Percentiles rank a stretch among this genome's conserved stretches.
These are phyloP conservation scores for Sarotherodon lohbergeri DNA, from an alignment of 2,113 vertebrate species.

Conservation along the genomic window DNA sequence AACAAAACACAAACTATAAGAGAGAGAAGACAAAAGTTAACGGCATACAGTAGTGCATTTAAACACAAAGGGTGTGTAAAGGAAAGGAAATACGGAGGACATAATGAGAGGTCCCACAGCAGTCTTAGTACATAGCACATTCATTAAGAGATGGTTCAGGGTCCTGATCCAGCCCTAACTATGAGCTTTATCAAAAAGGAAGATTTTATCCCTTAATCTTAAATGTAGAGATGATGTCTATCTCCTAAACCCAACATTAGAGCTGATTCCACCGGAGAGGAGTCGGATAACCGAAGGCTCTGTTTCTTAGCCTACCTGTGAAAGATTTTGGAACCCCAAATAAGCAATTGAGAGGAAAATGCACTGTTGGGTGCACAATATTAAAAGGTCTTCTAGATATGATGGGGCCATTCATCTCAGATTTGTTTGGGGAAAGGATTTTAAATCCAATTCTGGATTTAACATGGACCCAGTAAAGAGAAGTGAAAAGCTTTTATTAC, in stretches of 20 bases:
- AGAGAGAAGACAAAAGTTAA: neutral
- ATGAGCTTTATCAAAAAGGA: neutral
- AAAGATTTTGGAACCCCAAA: neutral
- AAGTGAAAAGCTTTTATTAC: neutral
- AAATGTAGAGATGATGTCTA: accelerated
- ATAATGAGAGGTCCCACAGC: neutral
- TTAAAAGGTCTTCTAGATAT: neutral
- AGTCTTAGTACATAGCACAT: neutral
- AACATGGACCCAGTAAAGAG: accelerated
- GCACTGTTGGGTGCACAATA: neutral
- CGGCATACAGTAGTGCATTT: neutral
- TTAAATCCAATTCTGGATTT: neutral
- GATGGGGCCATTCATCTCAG: neutral
- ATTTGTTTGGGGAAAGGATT: neutral
- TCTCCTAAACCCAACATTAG: neutral
- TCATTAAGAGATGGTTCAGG: no score
- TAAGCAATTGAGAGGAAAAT: neutral
- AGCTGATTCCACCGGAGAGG: neutral
- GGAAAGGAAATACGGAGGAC: neutral
- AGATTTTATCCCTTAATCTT: neutral
- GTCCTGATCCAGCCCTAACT: no score
- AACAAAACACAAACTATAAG: neutral
- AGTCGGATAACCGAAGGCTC: neutral
- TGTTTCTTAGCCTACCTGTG: neutral
- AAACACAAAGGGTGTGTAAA: neutral